Evolutionary conservation across 1,140 invertebrate species (phyloP).

Genomic region (Leguminivora glycinivorella): DNA sequence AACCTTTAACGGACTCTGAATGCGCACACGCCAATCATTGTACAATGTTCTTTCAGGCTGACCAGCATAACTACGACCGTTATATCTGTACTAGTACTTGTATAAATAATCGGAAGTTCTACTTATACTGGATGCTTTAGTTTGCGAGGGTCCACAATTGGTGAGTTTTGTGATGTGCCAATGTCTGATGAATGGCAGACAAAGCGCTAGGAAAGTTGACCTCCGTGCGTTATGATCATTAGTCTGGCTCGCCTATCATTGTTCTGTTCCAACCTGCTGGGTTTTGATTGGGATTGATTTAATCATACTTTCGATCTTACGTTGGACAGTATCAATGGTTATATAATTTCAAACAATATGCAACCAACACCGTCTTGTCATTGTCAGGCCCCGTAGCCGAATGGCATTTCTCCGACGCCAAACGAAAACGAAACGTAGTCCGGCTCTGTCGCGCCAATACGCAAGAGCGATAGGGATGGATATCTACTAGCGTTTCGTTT

Average conservation of each 20-base stretch:
- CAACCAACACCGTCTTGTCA: background rate
- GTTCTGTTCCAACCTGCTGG: constrained; percentile 5
- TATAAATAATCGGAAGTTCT: too few relatives aligned
- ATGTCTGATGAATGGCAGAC: constrained; percentile 8
- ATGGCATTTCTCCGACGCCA: too few relatives aligned
- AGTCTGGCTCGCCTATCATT: constrained; percentile 13
- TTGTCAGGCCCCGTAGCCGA: too few relatives aligned
- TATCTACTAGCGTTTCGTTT: too few relatives aligned
- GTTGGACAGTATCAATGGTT: background rate
- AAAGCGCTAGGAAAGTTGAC: constrained; percentile 6
- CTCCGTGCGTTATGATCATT: constrained; percentile 14
- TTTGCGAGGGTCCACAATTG: too few relatives aligned
- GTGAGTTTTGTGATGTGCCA: background rate
- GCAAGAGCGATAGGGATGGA: too few relatives aligned
- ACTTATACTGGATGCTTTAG: background rate
- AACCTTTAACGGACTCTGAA: background rate
- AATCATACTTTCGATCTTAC: constrained; percentile 1
- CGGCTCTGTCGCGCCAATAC: too few relatives aligned
- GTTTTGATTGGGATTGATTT: constrained; percentile 12
- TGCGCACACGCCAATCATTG: background rate
- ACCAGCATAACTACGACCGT: background rate
- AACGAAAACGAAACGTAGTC: too few relatives aligned
- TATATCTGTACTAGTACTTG: background rate
- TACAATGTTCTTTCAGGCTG: background rate
- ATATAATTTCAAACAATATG: background rate